Conservation (phyloP, 2,113 vertebrate species). For the Tachysurus fulvidraco region DNA sequence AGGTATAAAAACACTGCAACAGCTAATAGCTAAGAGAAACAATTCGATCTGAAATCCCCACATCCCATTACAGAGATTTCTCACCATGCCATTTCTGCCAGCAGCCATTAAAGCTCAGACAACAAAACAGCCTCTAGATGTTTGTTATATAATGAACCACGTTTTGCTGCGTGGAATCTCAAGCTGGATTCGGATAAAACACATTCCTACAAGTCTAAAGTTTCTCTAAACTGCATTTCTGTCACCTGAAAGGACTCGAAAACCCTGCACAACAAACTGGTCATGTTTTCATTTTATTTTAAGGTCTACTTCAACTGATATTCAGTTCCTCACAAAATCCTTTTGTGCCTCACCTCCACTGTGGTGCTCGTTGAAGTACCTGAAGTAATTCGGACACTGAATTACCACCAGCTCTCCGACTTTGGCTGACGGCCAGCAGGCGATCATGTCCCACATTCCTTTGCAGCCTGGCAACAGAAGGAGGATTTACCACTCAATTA, state of each 20-base stretch:
- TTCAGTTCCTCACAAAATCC: neutral
- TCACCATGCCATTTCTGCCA: neutral
- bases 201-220: neutral
- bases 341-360: slow-evolving; percentile 58
- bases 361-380: slow-evolving; percentile 75
- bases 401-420: slow-evolving; percentile 81
- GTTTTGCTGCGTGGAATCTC: neutral
- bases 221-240: neutral
- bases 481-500: slow-evolving; percentile 15
- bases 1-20: neutral
- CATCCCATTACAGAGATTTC: neutral
- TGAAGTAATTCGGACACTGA: slow-evolving; percentile 81
- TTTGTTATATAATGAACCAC: neutral
- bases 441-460: slow-evolving; percentile 84
- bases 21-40: slow-evolving; percentile 8
- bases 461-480: slow-evolving; percentile 76
- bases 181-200: slow-evolving; percentile 5
- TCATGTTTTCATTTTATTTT: neutral
- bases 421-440: slow-evolving; percentile 85
- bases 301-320: neutral
- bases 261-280: neutral
- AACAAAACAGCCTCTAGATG: neutral
- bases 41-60: neutral
- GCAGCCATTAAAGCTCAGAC: neutral
- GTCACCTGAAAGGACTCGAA: neutral